A percentile compares a stretch with the other conserved stretches of the same genome.
Conservation (phyloP, 1,140 invertebrate genomes). For the Heliconius himera region DNA sequence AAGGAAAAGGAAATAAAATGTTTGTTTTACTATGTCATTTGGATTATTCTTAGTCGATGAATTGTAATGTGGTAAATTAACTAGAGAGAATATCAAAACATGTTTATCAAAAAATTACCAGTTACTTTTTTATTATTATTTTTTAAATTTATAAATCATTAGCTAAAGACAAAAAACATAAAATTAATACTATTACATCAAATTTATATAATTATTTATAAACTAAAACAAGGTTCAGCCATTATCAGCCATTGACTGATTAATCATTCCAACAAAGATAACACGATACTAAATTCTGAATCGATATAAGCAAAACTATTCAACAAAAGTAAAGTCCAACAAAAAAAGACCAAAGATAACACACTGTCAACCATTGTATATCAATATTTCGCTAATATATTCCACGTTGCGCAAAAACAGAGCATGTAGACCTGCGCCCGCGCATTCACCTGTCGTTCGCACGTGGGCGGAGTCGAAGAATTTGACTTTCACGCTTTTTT, state of each 20-base stretch:
- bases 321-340: not conserved
- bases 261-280: not conserved
- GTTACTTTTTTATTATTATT: not conserved
- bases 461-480: constrained; percentile 64
- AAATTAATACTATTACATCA: not conserved
- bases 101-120: no score
- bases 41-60: not conserved
- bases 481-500: constrained; percentile 69
- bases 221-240: not conserved
- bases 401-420: constrained; percentile 64
- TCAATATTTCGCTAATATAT: constrained; percentile 69
- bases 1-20: not conserved
- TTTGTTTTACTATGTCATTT: not conserved
- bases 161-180: not conserved
- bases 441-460: constrained; percentile 73
- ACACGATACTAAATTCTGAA: not conserved
- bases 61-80: not conserved
- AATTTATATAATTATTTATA: constrained; percentile 8
- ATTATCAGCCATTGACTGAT: constrained; percentile 12
- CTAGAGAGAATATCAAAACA: not conserved
- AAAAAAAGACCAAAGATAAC: constrained; percentile 14
- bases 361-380: constrained; percentile 51
- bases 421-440: constrained; percentile 62
- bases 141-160: not conserved
- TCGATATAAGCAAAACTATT: not conserved